Conservation (phyloP, 2,113 vertebrate species). For the Alexandromys fortis region DNA sequence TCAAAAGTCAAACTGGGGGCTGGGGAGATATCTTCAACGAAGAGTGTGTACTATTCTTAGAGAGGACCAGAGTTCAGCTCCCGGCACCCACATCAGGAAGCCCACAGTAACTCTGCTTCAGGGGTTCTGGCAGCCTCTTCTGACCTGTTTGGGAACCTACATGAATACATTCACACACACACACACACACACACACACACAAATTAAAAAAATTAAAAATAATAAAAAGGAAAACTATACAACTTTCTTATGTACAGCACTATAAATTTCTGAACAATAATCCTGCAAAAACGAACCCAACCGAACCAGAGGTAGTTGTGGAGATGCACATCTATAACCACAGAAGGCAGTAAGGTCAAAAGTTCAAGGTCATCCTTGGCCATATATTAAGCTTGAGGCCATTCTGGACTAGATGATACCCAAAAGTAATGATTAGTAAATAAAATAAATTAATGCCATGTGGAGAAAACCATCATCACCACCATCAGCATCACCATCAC, state of each 20-base stretch:
- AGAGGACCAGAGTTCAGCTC: background rate
- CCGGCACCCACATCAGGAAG: background rate
- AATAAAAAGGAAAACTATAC: background rate
- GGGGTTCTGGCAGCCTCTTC: too few species aligned
- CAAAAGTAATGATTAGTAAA: background rate
- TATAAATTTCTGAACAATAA: background rate
- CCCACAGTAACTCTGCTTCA: background rate
- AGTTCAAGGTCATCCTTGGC: background rate
- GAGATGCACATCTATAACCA: background rate
- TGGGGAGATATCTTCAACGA: too few species aligned
- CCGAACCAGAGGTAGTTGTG: background rate
- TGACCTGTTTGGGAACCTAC: too few species aligned
- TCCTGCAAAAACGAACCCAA: too few species aligned
- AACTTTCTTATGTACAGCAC: background rate
- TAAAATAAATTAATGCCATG: background rate
- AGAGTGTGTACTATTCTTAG: background rate
- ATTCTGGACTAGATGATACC: background rate
- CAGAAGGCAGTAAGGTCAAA: background rate
- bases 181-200: background rate
- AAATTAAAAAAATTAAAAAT: background rate
- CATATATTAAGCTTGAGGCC: background rate
- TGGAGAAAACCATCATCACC: background rate
- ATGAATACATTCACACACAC: background rate
- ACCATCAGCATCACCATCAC: background rate
- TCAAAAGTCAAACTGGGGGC: background rate